Percentiles rank a stretch among this genome's conserved stretches.
phyloP scores from a whole-genome alignment of 2,113 vertebrate genomes.

The Miniopterus natalensis region DNA sequence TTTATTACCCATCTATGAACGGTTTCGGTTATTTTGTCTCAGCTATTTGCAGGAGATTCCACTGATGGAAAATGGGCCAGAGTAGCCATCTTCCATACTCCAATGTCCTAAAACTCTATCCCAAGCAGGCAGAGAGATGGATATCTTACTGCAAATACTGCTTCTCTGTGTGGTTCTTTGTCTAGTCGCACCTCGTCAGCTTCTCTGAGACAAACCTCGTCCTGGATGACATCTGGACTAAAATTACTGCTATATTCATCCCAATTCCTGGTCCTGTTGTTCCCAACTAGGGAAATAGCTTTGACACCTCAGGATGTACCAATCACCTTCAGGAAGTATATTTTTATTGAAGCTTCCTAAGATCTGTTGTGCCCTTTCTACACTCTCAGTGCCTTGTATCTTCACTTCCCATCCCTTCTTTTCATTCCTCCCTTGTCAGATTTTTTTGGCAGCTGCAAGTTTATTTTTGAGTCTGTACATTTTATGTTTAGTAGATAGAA shows the following conservation, averaged over 20 bases:
- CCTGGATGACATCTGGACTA: not conserved
- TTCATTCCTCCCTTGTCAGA: not conserved
- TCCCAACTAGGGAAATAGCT: not conserved
- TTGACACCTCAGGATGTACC: not conserved
- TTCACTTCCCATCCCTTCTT: not conserved
- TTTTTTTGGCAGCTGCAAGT: not conserved
- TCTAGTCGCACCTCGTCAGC: not conserved
- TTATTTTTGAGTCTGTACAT: not conserved
- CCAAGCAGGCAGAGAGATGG: not conserved
- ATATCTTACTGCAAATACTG: not conserved
- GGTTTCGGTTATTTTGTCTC: not conserved
- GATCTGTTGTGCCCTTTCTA: not conserved
- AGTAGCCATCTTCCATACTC: not conserved
- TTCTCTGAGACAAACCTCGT: not conserved
- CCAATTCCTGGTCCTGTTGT: not conserved
- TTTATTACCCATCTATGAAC: conserved; percentile 19
- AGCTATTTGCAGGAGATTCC: not conserved
- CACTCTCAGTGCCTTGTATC: not conserved
- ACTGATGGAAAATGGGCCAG: not conserved
- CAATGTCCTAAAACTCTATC: not conserved
- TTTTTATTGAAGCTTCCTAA: conserved; percentile 14
- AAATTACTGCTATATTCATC: not conserved
- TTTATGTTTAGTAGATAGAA: not conserved
- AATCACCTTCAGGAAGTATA: not conserved
- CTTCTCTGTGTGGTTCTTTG: conserved; percentile 10